A percentile compares a stretch with the other conserved stretches of the same genome.
Conservation (phyloP, 2,113 vertebrate genomes). For the Formicarius rufipectus region DNA sequence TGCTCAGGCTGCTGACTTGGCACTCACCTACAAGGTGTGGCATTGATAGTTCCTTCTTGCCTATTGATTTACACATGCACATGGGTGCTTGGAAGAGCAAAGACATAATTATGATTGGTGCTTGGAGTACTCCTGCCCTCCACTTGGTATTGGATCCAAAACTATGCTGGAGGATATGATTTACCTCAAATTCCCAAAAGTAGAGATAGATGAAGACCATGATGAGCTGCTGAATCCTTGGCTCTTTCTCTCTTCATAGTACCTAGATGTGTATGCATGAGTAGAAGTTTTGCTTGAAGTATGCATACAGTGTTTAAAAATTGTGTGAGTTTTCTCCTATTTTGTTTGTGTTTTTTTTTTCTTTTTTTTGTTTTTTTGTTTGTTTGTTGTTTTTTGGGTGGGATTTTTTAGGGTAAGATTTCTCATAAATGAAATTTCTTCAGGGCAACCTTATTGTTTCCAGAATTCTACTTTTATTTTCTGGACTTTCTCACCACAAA, state of each 20-base stretch:
- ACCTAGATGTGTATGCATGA: not conserved
- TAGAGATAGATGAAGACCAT: not conserved
- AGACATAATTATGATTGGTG: not conserved
- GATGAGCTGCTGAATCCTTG: not conserved
- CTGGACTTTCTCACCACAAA: accelerated
- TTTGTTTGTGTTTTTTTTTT: not conserved
- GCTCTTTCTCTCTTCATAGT: not conserved
- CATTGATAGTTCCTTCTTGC: not conserved
- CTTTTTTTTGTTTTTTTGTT: not conserved
- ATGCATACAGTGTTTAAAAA: not conserved
- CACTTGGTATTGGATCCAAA: not conserved
- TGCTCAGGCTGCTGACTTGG: not conserved
- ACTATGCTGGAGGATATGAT: not conserved
- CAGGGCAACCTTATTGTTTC: not conserved
- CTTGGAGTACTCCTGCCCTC: not conserved
- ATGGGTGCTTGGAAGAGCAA: not conserved
- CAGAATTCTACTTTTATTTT: not conserved
- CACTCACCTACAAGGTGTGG: not conserved
- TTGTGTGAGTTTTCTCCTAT: not conserved
- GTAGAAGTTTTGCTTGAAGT: not conserved
- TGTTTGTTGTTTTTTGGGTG: not conserved
- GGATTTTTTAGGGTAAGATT: not conserved
- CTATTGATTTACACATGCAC: not conserved
- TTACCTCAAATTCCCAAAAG: not conserved
- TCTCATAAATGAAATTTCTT: not conserved